phyloP scores from a whole-genome alignment of 2,113 vertebrate genomes.

The Physeter macrocephalus region DNA sequence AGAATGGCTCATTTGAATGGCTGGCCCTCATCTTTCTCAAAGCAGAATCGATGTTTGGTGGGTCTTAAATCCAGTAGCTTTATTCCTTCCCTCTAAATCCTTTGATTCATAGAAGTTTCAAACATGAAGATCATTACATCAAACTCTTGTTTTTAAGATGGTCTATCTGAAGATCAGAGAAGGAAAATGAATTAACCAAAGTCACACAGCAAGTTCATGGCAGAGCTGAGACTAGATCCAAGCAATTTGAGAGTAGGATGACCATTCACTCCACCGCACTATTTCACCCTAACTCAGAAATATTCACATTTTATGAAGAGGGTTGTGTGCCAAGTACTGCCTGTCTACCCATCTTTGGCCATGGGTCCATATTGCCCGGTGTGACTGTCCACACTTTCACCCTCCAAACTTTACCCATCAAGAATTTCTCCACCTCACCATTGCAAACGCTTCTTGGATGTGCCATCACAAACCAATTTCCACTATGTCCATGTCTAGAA shows the following conservation, averaged over 20 bases:
- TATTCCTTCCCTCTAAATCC: background rate
- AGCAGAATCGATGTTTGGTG: background rate
- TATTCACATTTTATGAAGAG: background rate
- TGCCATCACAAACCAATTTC: too few relatives aligned
- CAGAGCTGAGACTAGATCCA: background rate
- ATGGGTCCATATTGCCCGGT: background rate
- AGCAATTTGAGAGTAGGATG: background rate
- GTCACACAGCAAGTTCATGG: background rate
- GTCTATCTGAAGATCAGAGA: background rate
- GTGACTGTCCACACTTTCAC: background rate
- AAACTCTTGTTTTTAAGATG: background rate
- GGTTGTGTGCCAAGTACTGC: accelerated
- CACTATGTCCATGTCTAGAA: background rate
- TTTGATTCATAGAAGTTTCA: background rate
- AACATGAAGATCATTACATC: background rate
- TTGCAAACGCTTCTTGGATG: background rate
- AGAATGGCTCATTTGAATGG: background rate
- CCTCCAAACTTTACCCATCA: accelerated
- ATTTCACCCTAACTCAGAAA: background rate
- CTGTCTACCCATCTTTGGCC: background rate
- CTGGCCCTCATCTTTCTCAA: background rate
- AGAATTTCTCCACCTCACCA: background rate
- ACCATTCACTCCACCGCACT: accelerated
- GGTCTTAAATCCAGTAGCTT: background rate
- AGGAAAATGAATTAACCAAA: background rate